Evolutionary conservation across 2,113 vertebrate genomes (phyloP).

Genomic region (Sebastes fasciatus): DNA sequence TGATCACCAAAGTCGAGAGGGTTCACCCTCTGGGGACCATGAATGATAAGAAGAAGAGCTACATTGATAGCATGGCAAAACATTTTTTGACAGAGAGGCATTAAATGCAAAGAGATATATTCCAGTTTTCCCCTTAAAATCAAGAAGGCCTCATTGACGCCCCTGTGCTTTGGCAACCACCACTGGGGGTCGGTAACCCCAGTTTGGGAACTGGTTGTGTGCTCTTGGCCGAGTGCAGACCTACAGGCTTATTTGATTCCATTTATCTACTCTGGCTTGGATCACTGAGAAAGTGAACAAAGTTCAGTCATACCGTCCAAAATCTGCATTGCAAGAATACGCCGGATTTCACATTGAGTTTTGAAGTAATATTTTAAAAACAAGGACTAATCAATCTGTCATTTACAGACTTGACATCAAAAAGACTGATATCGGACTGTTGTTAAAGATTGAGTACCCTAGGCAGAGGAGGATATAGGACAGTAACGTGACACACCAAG

Average conservation of each 20-base stretch:
- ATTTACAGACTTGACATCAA: background rate
- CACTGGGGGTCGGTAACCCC: background rate
- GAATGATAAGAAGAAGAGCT: background rate
- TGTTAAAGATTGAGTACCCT: conserved; percentile 1
- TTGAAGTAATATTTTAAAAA: background rate
- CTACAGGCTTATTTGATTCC: background rate
- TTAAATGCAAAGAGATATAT: too few species aligned
- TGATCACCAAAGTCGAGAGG: background rate
- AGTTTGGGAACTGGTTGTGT: background rate
- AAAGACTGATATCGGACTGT: background rate
- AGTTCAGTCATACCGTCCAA: background rate
- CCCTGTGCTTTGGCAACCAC: background rate
- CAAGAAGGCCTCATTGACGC: background rate
- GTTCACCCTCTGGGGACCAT: background rate
- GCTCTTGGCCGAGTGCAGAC: background rate
- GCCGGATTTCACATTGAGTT: background rate
- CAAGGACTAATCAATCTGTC: background rate
- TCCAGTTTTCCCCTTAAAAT: background rate
- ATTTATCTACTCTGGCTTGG: background rate
- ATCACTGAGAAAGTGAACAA: background rate
- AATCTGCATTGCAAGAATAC: background rate
- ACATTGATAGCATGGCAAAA: background rate
- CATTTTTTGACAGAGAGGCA: too few species aligned
- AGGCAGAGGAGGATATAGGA: conserved; percentile 1
- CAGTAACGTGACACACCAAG: conserved; percentile 4